Conservation (phyloP, 1,140 invertebrate genomes). For the Caerostris darwini region DNA sequence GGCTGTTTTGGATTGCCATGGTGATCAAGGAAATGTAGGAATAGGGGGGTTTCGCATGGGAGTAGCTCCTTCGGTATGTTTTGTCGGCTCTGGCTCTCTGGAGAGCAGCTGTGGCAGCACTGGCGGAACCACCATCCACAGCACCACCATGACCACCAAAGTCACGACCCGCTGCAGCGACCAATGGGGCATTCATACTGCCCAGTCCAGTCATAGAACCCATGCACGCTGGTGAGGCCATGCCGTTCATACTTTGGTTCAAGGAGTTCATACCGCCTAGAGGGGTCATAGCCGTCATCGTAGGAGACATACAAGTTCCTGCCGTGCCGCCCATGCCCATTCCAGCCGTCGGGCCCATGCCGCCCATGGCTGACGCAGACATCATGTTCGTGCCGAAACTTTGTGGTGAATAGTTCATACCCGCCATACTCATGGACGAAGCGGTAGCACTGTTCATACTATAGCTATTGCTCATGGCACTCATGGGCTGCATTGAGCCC, state of each 20-base stretch:
- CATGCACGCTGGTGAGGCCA: conserved; percentile 80
- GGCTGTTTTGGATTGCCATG: conserved; percentile 99
- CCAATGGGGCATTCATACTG: conserved; percentile 79
- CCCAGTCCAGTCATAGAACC: conserved; percentile 83
- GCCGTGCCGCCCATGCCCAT: conserved; percentile 80
- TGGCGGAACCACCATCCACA: conserved; percentile 84
- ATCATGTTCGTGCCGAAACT: conserved; percentile 86
- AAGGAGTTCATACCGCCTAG: conserved; percentile 82
- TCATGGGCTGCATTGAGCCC: conserved; percentile 80
- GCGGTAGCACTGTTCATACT: conserved; percentile 86
- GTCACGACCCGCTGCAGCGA: conserved; percentile 79
- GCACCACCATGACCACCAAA: conserved; percentile 80
- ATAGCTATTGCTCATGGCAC: conserved; percentile 80
- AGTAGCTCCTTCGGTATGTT: conserved; percentile 94
- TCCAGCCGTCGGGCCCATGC: conserved; percentile 81
- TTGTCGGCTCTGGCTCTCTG: conserved; percentile 88
- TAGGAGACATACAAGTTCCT: conserved; percentile 87
- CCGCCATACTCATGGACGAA: conserved; percentile 76
- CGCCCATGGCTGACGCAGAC: conserved; percentile 85
- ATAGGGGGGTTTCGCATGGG: conserved; percentile 98
- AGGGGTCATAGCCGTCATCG: conserved; percentile 81
- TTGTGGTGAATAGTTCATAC: conserved; percentile 84
- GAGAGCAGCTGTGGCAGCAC: conserved; percentile 87
- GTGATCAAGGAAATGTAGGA: conserved; percentile 99
- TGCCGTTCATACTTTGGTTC: conserved; percentile 81